Evolutionary conservation across 2,888 invertebrate species (phyloP), one percentile per base, ranked within the genome.

Genomic region (Morpho deidamia): DNA sequence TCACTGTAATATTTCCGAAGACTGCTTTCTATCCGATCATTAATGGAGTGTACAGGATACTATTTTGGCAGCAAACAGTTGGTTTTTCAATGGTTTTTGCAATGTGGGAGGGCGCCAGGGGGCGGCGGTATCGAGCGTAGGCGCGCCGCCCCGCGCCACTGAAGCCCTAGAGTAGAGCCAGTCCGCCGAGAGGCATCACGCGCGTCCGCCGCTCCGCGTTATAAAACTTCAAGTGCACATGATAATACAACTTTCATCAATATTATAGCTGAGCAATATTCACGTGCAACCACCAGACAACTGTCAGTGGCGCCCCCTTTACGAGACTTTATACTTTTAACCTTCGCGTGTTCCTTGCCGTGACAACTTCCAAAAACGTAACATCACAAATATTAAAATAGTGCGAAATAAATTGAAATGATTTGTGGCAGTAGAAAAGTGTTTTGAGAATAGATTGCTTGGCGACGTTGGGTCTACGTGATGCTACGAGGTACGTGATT

Each of bases 121-220:
- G 85, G 83, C 82, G 80, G 80, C 80, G 78, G 81, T 87, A 88
- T 88, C 81, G 88, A 87, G 83, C 88, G 88, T 79, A 82, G 86
- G 85, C 78, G 85, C 83, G 85, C 80, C 85, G 84, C 83, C 85
- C 84, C 79, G 76, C 83, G 74, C 74, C 68, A 67, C 70, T 63
- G 85, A 81, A 85, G 86, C 84, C 83, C 85, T 81, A 83, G 77
- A 80, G 80, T 81, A 56, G 41, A 61, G 60, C 70, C 76, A 81
- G 78, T 78, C 70, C 71, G 79, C 70, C 71, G 74, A 71, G 72
- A 76, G 75, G 68, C 66, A 66, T 66, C 75, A 75, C 72, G 79
- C 78, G 82, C 79, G 80, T 71, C 65, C 67, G 69, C 55, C 54
- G 67, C 52, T 61, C 58, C 65, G 59, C 64, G 47, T 55, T 63